phyloP scores from a whole-genome alignment of 1,140 invertebrate genomes.

The Schmidtea mediterranea region DNA sequence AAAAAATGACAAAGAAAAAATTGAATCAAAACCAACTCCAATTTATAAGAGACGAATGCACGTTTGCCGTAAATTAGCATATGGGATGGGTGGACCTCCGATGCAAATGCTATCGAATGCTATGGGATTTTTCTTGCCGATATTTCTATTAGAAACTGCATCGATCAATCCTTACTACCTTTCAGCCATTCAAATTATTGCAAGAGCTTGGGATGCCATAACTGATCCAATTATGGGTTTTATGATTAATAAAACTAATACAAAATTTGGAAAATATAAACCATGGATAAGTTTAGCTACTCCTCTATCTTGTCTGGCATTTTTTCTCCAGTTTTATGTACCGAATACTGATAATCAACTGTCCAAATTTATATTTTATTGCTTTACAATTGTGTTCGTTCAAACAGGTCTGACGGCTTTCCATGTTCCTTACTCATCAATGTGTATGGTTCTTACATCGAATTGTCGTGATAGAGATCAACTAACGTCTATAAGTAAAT shows the following conservation, averaged over 20 bases:
- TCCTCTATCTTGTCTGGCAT: not conserved
- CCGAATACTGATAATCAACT: too few species aligned
- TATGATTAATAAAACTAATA: conserved; percentile 16
- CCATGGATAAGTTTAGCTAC: conserved; percentile 13
- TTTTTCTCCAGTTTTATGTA: too few species aligned
- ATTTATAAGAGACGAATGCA: not conserved
- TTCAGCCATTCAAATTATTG: conserved; percentile 18
- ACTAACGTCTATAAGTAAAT: conserved; percentile 16
- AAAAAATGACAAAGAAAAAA: too few species aligned
- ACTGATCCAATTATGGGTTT: conserved; percentile 20
- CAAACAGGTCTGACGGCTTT: conserved; percentile 10
- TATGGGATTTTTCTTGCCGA: conserved; percentile 19
- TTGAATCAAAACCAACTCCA: too few species aligned
- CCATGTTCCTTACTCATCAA: conserved; percentile 22
- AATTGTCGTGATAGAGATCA: conserved; percentile 18
- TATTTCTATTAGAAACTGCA: conserved; percentile 21
- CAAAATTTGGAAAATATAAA: conserved; percentile 17
- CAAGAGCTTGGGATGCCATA: conserved; percentile 21
- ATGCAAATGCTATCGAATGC: conserved; percentile 19
- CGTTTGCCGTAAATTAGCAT: conserved; percentile 15
- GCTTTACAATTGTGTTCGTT: too few species aligned
- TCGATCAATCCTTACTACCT: conserved; percentile 13
- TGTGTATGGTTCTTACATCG: conserved; percentile 19
- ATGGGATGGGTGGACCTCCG: conserved; percentile 18
- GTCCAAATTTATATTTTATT: too few species aligned